Conservation (phyloP, 2,797 vertebrate genomes). For the Luscinia megarhynchos region DNA sequence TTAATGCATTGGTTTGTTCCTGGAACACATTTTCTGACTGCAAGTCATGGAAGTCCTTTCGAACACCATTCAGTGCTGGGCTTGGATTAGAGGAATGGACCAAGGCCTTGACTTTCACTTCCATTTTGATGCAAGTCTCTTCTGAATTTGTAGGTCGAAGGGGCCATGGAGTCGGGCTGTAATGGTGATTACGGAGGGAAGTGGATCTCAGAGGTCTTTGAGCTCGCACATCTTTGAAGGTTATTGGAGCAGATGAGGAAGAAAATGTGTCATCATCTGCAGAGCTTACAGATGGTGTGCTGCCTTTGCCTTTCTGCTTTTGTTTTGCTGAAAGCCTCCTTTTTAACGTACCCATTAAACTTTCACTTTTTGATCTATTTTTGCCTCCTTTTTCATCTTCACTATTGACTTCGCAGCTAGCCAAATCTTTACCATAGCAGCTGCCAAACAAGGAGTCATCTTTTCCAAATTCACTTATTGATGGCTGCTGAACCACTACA, state of each 20-base stretch:
- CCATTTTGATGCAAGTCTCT: constrained; percentile 95
- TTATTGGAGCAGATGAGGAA: constrained; percentile 92
- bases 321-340: constrained; percentile 94
- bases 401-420: constrained; percentile 85
- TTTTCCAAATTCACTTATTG: constrained; percentile 91
- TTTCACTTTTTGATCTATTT: constrained; percentile 90
- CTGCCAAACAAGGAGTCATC: constrained; percentile 93
- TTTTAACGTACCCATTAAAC: constrained; percentile 96
- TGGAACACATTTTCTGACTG: constrained; percentile 89
- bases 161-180: constrained; percentile 97
- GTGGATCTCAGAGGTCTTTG: constrained; percentile 92
- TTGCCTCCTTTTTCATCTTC: constrained; percentile 92
- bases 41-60: constrained; percentile 92
- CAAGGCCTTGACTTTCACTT: constrained; percentile 96
- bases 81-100: constrained; percentile 92
- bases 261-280: constrained; percentile 93
- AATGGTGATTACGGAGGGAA: constrained; percentile 94
- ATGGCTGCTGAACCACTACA: constrained; percentile 92
- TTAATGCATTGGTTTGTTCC: constrained; percentile 84
- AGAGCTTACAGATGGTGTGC: constrained; percentile 83
- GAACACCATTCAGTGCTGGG: constrained; percentile 91
- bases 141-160: constrained; percentile 91
- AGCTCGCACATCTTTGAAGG: constrained; percentile 91
- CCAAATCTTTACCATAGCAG: constrained; percentile 94
- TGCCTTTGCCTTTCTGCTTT: constrained; percentile 92